These are phyloP conservation scores for Nannoperca australis DNA, from an alignment of 2,797 vertebrate genomes.

Conservation along the genomic window DNA sequence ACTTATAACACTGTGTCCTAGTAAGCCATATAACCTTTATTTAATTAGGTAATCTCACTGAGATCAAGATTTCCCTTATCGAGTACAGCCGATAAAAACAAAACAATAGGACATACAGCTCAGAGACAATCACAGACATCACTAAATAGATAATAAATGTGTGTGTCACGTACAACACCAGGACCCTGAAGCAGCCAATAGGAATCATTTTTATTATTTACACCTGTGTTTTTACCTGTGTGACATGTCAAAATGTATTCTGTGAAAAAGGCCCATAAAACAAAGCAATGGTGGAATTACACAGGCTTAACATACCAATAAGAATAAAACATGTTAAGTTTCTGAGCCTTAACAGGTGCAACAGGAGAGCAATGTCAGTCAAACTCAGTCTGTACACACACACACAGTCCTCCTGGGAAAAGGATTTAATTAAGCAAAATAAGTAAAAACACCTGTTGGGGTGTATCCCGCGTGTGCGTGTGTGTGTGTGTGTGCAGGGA, in stretches of 20 bases:
- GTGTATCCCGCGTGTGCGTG: too few species aligned
- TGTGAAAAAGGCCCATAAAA: neutral
- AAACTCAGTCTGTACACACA: neutral
- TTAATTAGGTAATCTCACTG: neutral
- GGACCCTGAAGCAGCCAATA: neutral
- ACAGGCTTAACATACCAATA: neutral
- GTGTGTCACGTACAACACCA: too few species aligned
- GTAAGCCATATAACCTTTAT: neutral
- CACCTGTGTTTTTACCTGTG: neutral
- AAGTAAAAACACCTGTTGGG: neutral
- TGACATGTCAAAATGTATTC: neutral
- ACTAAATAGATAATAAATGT: neutral
- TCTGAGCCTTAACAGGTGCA: neutral
- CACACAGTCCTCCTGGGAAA: neutral
- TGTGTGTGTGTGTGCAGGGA: neutral
- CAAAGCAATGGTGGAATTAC: neutral
- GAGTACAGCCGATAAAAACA: neutral
- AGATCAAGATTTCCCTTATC: neutral
- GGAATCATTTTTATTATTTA: neutral
- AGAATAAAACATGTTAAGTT: neutral
- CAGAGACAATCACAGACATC: neutral
- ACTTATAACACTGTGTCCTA: neutral
- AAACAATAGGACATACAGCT: neutral
- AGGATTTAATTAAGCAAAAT: neutral
- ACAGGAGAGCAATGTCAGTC: neutral